A percentile compares a stretch with the other conserved stretches of the same genome.
These are phyloP conservation scores for Numenius arquata DNA, from an alignment of 2,113 vertebrate genomes.

Conservation along the genomic window DNA sequence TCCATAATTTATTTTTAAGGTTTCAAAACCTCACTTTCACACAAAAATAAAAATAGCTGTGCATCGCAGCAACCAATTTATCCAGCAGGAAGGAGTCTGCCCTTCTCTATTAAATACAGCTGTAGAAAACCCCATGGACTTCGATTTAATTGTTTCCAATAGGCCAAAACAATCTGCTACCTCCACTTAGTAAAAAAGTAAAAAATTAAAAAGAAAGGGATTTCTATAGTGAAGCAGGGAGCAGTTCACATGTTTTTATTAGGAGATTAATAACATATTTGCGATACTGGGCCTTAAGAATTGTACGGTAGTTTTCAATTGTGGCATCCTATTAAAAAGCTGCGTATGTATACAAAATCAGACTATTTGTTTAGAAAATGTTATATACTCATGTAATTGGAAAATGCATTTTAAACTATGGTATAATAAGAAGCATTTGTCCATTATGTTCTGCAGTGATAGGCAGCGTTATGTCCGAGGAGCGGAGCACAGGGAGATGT, in stretches of 20 bases:
- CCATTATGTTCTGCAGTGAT: background rate
- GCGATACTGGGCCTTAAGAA: background rate
- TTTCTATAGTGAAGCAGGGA: background rate
- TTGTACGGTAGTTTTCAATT: background rate
- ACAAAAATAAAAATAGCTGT: background rate
- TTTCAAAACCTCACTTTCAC: conserved; percentile 1
- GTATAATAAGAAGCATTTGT: background rate
- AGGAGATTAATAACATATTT: background rate
- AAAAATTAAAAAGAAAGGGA: background rate
- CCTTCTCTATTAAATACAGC: conserved; percentile 6
- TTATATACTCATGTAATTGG: background rate
- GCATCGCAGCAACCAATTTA: background rate
- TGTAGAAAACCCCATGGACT: conserved; percentile 1
- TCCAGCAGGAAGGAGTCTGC: background rate
- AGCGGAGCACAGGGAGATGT: fast-evolving
- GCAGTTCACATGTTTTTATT: background rate
- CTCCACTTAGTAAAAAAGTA: background rate
- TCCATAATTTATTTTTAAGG: conserved; percentile 20
- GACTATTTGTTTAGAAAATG: conserved; percentile 29
- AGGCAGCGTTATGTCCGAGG: background rate
- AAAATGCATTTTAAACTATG: conserved; percentile 17
- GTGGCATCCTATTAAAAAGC: background rate
- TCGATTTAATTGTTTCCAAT: conserved; percentile 22
- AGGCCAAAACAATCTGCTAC: conserved; percentile 21
- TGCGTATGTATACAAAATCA: conserved; percentile 21